phyloP scores from a whole-genome alignment of 1,140 invertebrate species.

The Rhopalosiphum padi region DNA sequence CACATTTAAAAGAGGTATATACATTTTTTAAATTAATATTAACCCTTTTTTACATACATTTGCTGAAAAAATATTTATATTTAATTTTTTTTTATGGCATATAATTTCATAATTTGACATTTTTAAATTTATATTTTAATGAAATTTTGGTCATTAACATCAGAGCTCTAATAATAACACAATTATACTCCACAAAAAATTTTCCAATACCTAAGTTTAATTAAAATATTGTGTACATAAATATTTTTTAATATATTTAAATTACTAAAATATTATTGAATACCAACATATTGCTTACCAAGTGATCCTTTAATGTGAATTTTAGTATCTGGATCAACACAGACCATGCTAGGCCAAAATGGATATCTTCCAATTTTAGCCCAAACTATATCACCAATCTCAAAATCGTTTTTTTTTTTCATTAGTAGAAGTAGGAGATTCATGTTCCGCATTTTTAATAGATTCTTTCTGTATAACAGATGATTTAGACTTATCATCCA shows the following conservation, averaged over 20 bases:
- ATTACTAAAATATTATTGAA: not conserved
- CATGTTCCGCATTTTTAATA: not conserved
- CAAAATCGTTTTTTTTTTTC: conserved; percentile 62
- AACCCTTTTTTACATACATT: not conserved
- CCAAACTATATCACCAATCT: conserved; percentile 77
- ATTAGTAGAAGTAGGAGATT: not conserved
- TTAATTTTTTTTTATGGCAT: too few species aligned
- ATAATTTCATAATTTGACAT: not conserved
- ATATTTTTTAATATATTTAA: too few species aligned
- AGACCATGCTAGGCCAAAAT: conserved; percentile 82
- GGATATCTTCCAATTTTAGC: conserved; percentile 75
- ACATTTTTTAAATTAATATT: not conserved
- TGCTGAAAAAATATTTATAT: not conserved
- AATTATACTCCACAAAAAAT: too few species aligned
- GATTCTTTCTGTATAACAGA: not conserved
- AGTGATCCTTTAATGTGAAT: conserved; percentile 63
- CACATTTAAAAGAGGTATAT: not conserved
- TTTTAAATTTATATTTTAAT: not conserved
- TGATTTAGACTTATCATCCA: not conserved
- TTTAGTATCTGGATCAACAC: conserved; percentile 69
- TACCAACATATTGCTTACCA: conserved; percentile 60
- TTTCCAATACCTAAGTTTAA: too few species aligned
- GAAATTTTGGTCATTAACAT: not conserved
- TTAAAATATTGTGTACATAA: too few species aligned
- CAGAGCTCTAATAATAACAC: not conserved